Evolutionary conservation across 2,113 vertebrate species (phyloP).

Genomic region (Galbula dea): DNA sequence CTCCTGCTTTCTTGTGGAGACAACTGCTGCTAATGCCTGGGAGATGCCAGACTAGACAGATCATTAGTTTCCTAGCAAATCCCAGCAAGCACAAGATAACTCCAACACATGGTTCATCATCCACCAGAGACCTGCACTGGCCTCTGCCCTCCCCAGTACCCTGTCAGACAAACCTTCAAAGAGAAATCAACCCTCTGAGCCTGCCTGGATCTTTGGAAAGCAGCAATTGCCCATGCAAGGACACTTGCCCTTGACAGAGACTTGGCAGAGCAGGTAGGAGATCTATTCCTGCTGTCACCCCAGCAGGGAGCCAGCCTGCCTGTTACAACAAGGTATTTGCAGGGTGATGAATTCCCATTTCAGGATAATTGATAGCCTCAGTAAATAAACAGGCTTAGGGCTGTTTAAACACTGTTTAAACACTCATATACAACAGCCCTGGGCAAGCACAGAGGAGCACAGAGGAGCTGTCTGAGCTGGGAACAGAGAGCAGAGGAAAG

Average conservation of each 20-base stretch:
- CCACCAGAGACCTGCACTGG: not conserved
- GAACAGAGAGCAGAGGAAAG: not conserved
- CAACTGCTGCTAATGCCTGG: not conserved
- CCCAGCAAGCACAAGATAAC: not conserved
- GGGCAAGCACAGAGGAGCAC: not conserved
- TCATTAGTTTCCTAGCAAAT: not conserved
- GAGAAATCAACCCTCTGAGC: not conserved
- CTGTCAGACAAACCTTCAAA: not conserved
- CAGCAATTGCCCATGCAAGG: not conserved
- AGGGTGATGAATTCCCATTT: not conserved
- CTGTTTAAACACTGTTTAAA: conserved; percentile 4
- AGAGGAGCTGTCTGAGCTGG: not conserved
- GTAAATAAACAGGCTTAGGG: not conserved
- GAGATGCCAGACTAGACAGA: not conserved
- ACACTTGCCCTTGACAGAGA: not conserved
- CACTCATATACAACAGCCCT: not conserved
- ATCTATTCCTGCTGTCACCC: not conserved
- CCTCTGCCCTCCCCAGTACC: accelerated
- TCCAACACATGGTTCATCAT: accelerated
- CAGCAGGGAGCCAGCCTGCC: not conserved
- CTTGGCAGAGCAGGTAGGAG: not conserved
- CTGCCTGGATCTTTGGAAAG: not conserved
- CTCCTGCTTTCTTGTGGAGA: not conserved
- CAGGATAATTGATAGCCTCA: not conserved
- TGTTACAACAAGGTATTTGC: not conserved